Evolutionary conservation across 2,113 vertebrate genomes (phyloP).

Genomic region (Gasterosteus nipponicus): DNA sequence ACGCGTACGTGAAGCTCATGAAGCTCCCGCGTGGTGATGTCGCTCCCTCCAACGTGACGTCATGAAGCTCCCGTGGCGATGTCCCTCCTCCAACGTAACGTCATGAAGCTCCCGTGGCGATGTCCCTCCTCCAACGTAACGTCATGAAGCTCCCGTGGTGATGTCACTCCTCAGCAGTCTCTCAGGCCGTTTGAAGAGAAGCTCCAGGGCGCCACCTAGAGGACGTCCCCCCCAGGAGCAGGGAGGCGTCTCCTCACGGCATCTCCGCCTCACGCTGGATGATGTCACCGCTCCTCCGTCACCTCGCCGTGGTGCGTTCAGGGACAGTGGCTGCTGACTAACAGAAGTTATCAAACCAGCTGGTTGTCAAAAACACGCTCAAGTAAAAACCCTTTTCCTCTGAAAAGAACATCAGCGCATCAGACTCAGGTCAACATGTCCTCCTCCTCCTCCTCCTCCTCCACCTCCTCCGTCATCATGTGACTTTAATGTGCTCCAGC

Average conservation of each 20-base stretch:
- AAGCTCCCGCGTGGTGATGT: neutral
- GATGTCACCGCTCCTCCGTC: constrained; percentile 20
- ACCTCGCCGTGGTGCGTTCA: constrained; percentile 43
- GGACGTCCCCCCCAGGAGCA: neutral
- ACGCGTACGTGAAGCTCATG: neutral
- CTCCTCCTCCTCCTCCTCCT: too few species aligned
- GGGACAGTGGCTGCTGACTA: constrained; percentile 13
- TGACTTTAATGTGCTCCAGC: neutral
- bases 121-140: constrained; percentile 25
- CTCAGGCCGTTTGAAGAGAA: neutral
- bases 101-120: neutral
- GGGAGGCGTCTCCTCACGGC: too few species aligned
- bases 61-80: constrained; percentile 1
- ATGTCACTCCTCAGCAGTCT: too few species aligned
- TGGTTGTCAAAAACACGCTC: neutral
- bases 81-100: constrained; percentile 24
- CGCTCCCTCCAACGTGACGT: too few species aligned
- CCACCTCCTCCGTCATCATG: neutral
- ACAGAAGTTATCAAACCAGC: neutral
- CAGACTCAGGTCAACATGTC: too few species aligned
- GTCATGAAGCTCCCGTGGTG: neutral
- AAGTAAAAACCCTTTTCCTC: neutral
- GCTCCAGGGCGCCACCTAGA: constrained; percentile 52
- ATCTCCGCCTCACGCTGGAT: neutral
- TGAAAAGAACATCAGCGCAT: too few species aligned